Base-by-base conservation (phyloP, 1,140 invertebrate species). In the Fopius arisanus region DNA sequence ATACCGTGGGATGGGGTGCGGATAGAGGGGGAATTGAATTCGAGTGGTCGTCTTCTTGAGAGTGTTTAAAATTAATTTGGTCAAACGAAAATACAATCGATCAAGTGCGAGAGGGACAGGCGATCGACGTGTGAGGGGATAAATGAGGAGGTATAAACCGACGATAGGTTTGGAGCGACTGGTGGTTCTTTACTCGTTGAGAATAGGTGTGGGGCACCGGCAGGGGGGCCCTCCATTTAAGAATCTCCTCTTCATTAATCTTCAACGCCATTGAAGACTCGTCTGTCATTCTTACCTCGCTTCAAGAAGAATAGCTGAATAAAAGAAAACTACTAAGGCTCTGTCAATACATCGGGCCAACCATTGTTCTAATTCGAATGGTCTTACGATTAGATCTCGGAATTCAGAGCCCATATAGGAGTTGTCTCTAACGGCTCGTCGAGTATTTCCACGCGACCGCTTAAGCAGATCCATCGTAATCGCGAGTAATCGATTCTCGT, bases 301-400 rank as follows among this genome's bases (percentile, higher is more conserved):
- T 14, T 48, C 43, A 16, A 16, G 14, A 43, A 43, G 41, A 43
- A 5, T 14, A 43, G 16, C 3, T 2, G 2, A 14, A 43, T n/a
- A 43, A 12, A 43, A 43, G 14, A 14, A 14, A 16, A 43, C 12
- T 16, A 43, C 41, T 59, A 62, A 31, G 67, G 67, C 67, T 74
- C 73, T 74, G 65, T 69, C 76, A 67, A 75, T 7, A 70, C 67
- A 72, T 65, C 66, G 59, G 31, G 48, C 75, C 70, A 63, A 70
- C 78, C 79, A 82, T 82, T 82, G 80, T 82, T 82, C 81, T 80
- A 82, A 82, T 82, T 82, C 80, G 81, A 81, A 81, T 81, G 74
- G 19, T 40, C 21, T 31, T 31, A 14, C 12, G 79, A 80, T 81
- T 77, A 78, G 76, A 82, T 81, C 80, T 81, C 76, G 26, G 41